Evolutionary conservation across 2,113 vertebrate species (phyloP), one percentile per base, ranked within the genome.

Genomic region (Syrrhaptes paradoxus): DNA sequence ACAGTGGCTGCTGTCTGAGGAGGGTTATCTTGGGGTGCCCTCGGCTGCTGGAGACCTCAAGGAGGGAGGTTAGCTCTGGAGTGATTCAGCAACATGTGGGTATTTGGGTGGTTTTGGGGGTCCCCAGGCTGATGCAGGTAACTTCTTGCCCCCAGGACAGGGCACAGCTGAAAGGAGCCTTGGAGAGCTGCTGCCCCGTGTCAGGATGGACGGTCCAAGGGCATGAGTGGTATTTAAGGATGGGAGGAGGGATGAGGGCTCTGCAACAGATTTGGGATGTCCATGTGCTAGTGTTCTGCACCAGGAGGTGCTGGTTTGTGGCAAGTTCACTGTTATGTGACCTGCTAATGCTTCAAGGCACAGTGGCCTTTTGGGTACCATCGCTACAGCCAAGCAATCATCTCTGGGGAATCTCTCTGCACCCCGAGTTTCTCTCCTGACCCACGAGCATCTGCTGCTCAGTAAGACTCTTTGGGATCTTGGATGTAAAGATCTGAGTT

Each of bases 31-130:
- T 1, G 16, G 75, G 76, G n/a, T 3, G 3, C 26, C 67, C 26
- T 46, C 55, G 1, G 0, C 7, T 21, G 51, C 68, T 66, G 92
- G 76, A 38, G 74, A 34, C 11, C 62, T 6, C n/a, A 14, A 29
- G 74, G 74, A 51, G 28, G 46, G 28, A 49, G n/a, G 43, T 61
- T 43, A 15, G 22, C 46, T n/a, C 82, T 54, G 68, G 76, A n/a
- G 80, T 86, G 91, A 87, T 93, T 95, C 90, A 91, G 87, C 87
- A 87, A 28, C 86, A 31, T 4, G 57, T 89, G 89, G 80, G 38
- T 75, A 28, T 85, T 85, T 43, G 2, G 48, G 58, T 54, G 20
- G 26, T 62, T 41, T 66, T 41, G n/a, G 41, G 41, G 41, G 41
- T 41, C 41, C 41, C 41, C 10, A 14, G 55, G 55, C 31, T 74